Evolutionary conservation across 2,797 vertebrate species (phyloP).

Genomic region (Pygocentrus nattereri): DNA sequence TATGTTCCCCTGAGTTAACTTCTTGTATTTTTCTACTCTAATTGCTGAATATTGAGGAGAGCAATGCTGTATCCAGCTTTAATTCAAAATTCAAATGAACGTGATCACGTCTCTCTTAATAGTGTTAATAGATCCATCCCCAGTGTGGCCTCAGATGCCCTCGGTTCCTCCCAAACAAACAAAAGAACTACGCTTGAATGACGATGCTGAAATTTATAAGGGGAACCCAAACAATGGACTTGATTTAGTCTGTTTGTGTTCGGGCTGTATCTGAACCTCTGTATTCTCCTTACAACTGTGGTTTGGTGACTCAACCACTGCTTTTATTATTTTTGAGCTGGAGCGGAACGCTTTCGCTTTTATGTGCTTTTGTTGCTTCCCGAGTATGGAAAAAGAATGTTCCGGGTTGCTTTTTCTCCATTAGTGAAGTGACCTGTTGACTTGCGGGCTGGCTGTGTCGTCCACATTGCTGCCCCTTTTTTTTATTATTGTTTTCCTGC

Average conservation of each 20-base stretch:
- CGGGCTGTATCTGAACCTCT: background rate
- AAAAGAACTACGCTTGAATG: slow-evolving; percentile 22
- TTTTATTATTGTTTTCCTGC: slow-evolving; percentile 4
- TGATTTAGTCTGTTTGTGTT: slow-evolving; percentile 9
- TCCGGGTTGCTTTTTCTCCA: slow-evolving; percentile 14
- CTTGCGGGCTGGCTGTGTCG: background rate
- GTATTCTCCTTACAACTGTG: background rate
- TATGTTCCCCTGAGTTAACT: slow-evolving; percentile 25
- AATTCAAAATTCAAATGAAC: slow-evolving; percentile 27
- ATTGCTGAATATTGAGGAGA: slow-evolving; percentile 28
- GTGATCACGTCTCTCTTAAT: slow-evolving; percentile 12
- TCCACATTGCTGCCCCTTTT: slow-evolving; percentile 15
- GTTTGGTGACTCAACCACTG: background rate
- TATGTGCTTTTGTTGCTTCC: background rate
- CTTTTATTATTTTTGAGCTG: slow-evolving; percentile 27
- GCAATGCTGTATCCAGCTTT: slow-evolving; percentile 5
- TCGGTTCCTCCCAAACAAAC: slow-evolving; percentile 22
- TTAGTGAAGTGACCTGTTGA: slow-evolving; percentile 46
- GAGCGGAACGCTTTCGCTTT: slow-evolving; percentile 6
- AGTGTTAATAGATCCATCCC: slow-evolving; percentile 21
- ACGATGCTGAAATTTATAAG: slow-evolving; percentile 10
- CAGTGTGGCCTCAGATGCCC: slow-evolving; percentile 17
- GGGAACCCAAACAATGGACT: background rate
- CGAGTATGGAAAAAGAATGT: slow-evolving; percentile 27
- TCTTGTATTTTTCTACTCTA: slow-evolving; percentile 16